Evolutionary conservation across 2,888 invertebrate species (phyloP), one percentile per base, ranked within the genome.

Genomic region (Salticus scenicus): DNA sequence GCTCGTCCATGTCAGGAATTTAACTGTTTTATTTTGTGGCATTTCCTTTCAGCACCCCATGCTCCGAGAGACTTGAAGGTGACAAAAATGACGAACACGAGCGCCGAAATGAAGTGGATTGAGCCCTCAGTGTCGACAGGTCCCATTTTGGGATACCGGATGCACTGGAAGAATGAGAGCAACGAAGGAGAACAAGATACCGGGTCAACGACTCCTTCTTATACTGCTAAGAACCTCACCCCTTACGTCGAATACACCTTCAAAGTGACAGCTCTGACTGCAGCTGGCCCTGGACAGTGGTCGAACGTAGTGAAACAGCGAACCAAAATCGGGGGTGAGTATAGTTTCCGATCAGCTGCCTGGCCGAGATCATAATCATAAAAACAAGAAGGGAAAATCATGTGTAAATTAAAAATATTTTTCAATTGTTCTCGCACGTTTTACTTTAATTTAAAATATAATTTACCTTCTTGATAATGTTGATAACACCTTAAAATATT

Each of bases 281-380:
- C 37, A 28, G 78, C 64, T 12, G 84, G 78, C 17, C 12, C 24
- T 10, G 78, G 84, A 2, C 20, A 63, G 5, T 74, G 67, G 69
- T 70, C 84, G 0, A 24, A 63, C 7, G 12, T n/a, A 30, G 10
- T 78, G 1, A 28, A 33, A 8, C 64, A 30, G 0, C 28, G 64
- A 20, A 85, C 84, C 8, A 20, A 41, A 14, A 37, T 74, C 8
- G 84, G 74, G 70, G 27, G 84, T 85, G 70, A 79, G 66, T 8
- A 57, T 57, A 7, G 37, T 10, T 7, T 37, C 4, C 10, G 37
- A 37, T 37, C n/a, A n/a, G n/a, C n/a, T n/a, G n/a, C n/a, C n/a
- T n/a, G n/a, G n/a, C n/a, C n/a, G n/a, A n/a, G n/a, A n/a, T n/a
- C n/a, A n/a, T n/a, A n/a, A n/a, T n/a, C n/a, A n/a, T n/a, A n/a